phyloP scores from a whole-genome alignment of 2,113 vertebrate species.

The Chionodraco myersi region DNA sequence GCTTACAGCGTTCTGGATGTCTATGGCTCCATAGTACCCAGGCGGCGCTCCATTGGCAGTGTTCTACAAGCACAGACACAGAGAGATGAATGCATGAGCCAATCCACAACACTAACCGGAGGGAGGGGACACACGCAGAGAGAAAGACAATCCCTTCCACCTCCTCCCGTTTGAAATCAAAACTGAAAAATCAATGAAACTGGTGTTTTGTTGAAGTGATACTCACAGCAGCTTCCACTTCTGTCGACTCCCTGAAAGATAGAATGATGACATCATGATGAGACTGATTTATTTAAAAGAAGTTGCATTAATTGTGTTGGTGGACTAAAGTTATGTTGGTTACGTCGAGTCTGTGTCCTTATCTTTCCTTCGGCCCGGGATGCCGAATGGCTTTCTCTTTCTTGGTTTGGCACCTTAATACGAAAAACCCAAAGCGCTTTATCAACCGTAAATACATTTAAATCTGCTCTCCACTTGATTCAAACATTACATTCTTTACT shows the following conservation, averaged over 20 bases:
- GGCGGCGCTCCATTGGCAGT: conserved; percentile 75
- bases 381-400: conserved; percentile 93
- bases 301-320: background rate
- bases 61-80: conserved; percentile 73
- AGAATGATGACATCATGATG: background rate
- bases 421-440: background rate
- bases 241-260: conserved; percentile 86
- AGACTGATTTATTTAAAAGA: background rate
- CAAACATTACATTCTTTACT: background rate
- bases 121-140: conserved; percentile 2
- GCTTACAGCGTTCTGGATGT: conserved; percentile 80
- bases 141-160: conserved; percentile 11
- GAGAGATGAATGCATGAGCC: conserved; percentile 42
- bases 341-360: conserved; percentile 96
- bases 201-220: conserved; percentile 26
- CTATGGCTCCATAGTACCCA: conserved; percentile 77
- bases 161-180: conserved; percentile 37
- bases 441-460: background rate
- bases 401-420: conserved; percentile 90
- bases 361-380: conserved; percentile 94
- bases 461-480: background rate
- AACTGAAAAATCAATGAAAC: background rate
- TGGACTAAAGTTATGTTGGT: conserved; percentile 71
- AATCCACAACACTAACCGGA: conserved; percentile 54
- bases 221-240: conserved; percentile 96